Evolutionary conservation across 2,113 vertebrate species (phyloP).

Genomic region (Anguilla rostrata): DNA sequence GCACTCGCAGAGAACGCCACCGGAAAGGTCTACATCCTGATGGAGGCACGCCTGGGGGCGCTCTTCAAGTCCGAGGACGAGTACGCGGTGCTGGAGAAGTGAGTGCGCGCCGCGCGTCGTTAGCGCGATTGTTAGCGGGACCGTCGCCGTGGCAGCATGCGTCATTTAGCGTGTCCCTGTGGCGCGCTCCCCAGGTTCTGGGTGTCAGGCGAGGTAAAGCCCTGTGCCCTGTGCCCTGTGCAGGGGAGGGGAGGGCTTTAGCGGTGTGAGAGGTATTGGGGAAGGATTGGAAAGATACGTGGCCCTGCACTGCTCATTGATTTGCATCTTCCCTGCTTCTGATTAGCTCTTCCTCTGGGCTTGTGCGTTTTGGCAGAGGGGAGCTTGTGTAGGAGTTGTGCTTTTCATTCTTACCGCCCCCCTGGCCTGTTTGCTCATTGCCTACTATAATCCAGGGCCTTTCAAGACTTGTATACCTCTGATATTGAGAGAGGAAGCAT

Average conservation of each 20-base stretch:
- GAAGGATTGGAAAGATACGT: neutral
- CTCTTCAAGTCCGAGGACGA: constrained; percentile 89
- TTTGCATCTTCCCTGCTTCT: constrained; percentile 14
- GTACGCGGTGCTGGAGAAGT: constrained; percentile 89
- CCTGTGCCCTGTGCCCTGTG: neutral
- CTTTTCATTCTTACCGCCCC: neutral
- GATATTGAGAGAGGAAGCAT: neutral
- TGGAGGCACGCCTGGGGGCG: constrained; percentile 89
- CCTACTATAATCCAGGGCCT: neutral
- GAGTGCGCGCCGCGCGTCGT: constrained; percentile 45
- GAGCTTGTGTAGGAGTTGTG: neutral
- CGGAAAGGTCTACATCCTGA: constrained; percentile 83
- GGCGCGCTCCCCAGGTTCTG: neutral
- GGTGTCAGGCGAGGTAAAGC: neutral
- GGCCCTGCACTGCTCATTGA: neutral
- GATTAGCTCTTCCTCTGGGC: constrained; percentile 19
- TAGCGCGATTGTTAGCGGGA: neutral
- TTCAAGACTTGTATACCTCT: neutral
- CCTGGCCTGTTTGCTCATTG: neutral
- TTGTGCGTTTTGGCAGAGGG: neutral
- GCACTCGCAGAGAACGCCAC: constrained; percentile 73
- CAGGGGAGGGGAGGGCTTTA: neutral
- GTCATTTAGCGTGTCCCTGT: no score
- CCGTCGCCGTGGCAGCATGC: no score
- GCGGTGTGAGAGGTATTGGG: neutral